Conservation (phyloP, 2,797 vertebrate species). For the Schizopygopsis pylzovi region DNA sequence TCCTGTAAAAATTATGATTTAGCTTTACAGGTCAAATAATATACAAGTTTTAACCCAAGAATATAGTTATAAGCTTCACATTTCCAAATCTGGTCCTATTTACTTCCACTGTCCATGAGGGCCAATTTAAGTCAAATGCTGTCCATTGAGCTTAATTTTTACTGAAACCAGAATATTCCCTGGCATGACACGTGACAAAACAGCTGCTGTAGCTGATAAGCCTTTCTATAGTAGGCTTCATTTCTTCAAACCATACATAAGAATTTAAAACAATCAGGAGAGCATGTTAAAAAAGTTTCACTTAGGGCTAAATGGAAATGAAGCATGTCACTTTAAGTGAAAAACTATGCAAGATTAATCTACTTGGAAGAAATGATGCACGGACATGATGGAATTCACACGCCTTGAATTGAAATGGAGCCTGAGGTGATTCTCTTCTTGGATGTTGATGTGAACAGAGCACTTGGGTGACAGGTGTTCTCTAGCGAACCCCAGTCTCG, state of each 20-base stretch:
- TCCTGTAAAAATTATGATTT: background rate
- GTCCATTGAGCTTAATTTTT: background rate
- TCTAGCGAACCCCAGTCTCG: conserved; percentile 78
- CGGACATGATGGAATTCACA: conserved; percentile 6
- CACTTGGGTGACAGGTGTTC: conserved; percentile 31
- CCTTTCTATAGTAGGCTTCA: background rate
- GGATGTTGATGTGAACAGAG: conserved; percentile 27
- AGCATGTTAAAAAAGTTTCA: background rate
- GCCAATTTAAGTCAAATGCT: conserved; percentile 1
- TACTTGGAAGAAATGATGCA: conserved; percentile 16
- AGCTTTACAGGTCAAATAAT: background rate
- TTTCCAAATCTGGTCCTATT: background rate
- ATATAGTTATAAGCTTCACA: background rate
- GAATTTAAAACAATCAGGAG: background rate
- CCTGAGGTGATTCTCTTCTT: conserved; percentile 18
- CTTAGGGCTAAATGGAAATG: background rate
- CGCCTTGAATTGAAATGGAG: background rate
- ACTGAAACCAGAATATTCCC: background rate
- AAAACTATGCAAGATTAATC: background rate
- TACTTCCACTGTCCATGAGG: background rate
- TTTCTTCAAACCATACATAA: background rate
- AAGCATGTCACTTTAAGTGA: background rate
- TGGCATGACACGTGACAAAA: background rate
- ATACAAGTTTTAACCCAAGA: background rate
- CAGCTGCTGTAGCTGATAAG: background rate